Evolutionary conservation across 64 coral and sea anemone genomes (phyloP), one percentile per base, ranked within the genome.

Genomic region (Platygyra sinensis): DNA sequence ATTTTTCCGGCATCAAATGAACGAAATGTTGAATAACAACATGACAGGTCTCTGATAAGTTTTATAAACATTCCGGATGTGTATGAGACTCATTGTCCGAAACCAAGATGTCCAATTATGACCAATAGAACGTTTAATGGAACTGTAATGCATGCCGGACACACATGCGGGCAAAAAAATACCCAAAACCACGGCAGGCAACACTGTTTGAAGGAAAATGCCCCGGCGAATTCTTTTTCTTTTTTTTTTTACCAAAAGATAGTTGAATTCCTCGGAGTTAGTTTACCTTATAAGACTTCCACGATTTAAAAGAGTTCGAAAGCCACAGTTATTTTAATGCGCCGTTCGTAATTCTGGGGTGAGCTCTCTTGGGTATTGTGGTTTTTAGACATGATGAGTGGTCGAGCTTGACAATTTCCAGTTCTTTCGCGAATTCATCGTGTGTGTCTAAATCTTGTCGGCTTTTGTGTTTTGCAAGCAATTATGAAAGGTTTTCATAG

Each of bases 401-500:
- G 65, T 69, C 3, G 22, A 0, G 24, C 22, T 69, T 69, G 65
- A 69, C n/a, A 69, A 69, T 69, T 69, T 69, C 65, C 65, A 69
- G 65, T 69, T 25, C 65, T 29, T 6, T 69, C 10, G 5, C 10
- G 65, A 27, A n/a, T 69, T 24, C 65, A 8, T 77, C 19, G 33
- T 77, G 62, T 67, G 32, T 71, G 81, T 85, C 62, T 51, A 20
- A 50, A 61, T 32, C 54, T 16, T 2, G 65, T 25, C 65, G 65
- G 22, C n/a, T n/a, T 27, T 5, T 69, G 22, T 69, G 62, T 24
- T 69, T 5, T 69, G 65, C n/a, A 11, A 25, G 25, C n/a, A 27
- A n/a, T 69, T 69, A 69, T 69, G 62, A 67, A 14, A 18, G n/a
- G 76, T 85, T 85, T 62, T 69, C 28, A 72, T 42, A 51, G 38